Percentiles rank a stretch among this genome's conserved stretches.
Evolutionary conservation across 1,140 invertebrate species (phyloP).

Genomic region (Sitophilus oryzae): DNA sequence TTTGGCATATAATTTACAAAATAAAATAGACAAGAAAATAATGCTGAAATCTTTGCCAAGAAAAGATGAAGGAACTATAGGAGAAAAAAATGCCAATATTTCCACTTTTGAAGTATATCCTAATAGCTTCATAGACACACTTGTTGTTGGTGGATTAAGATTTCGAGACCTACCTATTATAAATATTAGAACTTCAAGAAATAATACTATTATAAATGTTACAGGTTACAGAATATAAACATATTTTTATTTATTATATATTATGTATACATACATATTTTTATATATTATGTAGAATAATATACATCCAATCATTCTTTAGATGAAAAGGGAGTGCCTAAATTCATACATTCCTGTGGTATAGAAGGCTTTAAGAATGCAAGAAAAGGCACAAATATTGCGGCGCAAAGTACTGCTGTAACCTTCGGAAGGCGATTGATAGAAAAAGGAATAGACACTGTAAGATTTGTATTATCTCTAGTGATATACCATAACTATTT

Average conservation of each 20-base stretch:
- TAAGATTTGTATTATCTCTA: background rate
- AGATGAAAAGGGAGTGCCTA: slow-evolving; percentile 44
- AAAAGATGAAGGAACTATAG: slow-evolving; percentile 59
- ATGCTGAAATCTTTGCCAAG: slow-evolving; percentile 50
- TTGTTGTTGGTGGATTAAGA: slow-evolving; percentile 65
- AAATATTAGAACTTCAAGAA: slow-evolving; percentile 71
- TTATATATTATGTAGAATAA: background rate
- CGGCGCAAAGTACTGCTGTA: slow-evolving; percentile 85
- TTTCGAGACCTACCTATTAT: slow-evolving; percentile 75
- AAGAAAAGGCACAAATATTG: slow-evolving; percentile 90
- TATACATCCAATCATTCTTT: background rate
- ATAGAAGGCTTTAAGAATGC: slow-evolving; percentile 91
- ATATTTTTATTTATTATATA: background rate
- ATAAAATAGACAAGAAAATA: too few species aligned
- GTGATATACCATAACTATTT: background rate
- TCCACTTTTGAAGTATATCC: slow-evolving; percentile 56
- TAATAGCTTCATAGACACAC: slow-evolving; percentile 51
- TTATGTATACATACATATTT: background rate
- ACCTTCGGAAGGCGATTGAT: slow-evolving; percentile 60
- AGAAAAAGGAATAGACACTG: background rate
- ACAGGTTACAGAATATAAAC: slow-evolving; percentile 54
- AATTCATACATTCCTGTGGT: slow-evolving; percentile 65
- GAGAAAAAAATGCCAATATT: slow-evolving; percentile 58
- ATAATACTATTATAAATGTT: slow-evolving; percentile 79
- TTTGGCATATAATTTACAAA: too few species aligned